Conservation (phyloP, 2,888 invertebrate species). For the Steromphala cineraria region DNA sequence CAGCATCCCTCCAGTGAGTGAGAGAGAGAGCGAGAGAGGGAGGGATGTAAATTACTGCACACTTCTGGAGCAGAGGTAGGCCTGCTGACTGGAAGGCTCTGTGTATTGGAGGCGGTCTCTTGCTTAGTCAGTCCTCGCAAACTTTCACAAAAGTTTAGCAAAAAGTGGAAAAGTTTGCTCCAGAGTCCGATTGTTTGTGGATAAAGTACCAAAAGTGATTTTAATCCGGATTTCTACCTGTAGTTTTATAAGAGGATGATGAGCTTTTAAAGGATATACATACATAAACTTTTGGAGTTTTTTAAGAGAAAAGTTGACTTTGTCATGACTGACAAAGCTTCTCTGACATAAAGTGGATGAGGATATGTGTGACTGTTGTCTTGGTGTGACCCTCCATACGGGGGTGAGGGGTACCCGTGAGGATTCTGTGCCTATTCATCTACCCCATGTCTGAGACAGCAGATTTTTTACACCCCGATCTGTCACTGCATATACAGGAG, state of each 20-base stretch:
- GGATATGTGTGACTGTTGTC: neutral
- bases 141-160: neutral
- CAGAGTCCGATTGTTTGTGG: neutral
- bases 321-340: neutral
- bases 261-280: neutral
- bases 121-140: neutral
- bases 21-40: neutral
- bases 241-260: neutral
- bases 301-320: neutral
- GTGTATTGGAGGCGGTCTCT: neutral
- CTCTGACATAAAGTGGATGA: neutral
- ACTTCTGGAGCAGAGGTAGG: neutral
- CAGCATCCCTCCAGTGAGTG: neutral
- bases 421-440: neutral
- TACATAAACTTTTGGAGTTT: neutral
- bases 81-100: neutral
- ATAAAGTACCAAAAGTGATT: neutral
- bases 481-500: neutral
- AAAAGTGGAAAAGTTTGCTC: constrained; percentile 10
- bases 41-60: constrained; percentile 13
- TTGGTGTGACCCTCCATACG: neutral
- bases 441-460: neutral
- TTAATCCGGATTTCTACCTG: neutral
- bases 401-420: neutral
- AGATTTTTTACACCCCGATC: neutral